Base-by-base conservation (phyloP, 1,140 invertebrate genomes). In the Daktulosphaira vitifoliae region DNA sequence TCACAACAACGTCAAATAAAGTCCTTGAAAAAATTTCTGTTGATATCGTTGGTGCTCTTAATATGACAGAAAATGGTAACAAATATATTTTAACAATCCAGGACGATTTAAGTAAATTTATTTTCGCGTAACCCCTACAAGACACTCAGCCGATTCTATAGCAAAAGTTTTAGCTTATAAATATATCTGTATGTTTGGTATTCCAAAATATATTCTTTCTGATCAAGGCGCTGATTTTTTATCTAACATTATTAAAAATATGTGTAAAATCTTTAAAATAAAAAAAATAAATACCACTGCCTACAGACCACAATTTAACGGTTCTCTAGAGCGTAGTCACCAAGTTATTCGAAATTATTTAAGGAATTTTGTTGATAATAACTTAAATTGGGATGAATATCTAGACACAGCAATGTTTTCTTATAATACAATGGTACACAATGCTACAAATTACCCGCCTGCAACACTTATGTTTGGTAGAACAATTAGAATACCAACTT, bases 371-470 rank as follows among this genome's bases (percentile, higher is more conserved):
- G 67, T 74, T 9, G 71, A 69, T 18, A 9, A 67, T 11, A 65
- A 71, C 25, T 71, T 71, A 18, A 71, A 79, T 65, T 81, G 78
- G 78, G 76, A 79, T 11, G 59, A 77, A 1, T 71, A 69, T 3
- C 73, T 73, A 15, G 75, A 75, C 6, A 78, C 76, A 66, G 72
- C 71, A 8, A 76, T 33, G 5, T 33, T 33, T 33, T 33, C 5
- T 5, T 33, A 33, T 11, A 11, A 33, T 33, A 6, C 29, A 5
- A 33, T 5, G 5, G 5, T 11, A 11, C 29, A 33, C 29, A 11
- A 33, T 6, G 5, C 29, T 6, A 33, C 29, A 6, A 5, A 33
- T 33, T 33, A 33, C 11, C 11, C 5, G 5, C 5, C 29, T 5
- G 5, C 74, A 53, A 74, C 37, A 25, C 16, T 65, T 18, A 1